Base-by-base conservation (phyloP, 1,140 invertebrate genomes). In the Psilanteris sp. region DNA sequence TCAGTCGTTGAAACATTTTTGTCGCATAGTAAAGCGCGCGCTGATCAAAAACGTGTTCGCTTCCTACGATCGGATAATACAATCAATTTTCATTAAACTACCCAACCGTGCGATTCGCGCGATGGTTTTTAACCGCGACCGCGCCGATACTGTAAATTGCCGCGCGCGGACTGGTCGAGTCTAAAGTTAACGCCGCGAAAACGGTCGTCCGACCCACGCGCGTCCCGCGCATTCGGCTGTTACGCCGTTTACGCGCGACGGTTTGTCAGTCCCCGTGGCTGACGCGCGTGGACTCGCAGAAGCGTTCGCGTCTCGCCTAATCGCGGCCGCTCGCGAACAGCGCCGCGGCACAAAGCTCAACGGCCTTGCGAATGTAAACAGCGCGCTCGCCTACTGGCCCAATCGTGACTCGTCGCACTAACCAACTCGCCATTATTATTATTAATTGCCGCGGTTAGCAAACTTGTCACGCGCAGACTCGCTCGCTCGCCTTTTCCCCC, bases 321-420 rank as follows among this genome's bases (percentile, higher is more conserved):
- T n/a, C n/a, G n/a, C n/a, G n/a, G n/a, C n/a, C n/a, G n/a, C n/a
- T n/a, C n/a, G n/a, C n/a, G n/a, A n/a, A n/a, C n/a, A n/a, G n/a
- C n/a, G n/a, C n/a, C n/a, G n/a, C n/a, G n/a, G 14, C 31, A 31
- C 3, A 9, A 27, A 48, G 55, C 14, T 37, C 34, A 27, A 34
- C 72, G 81, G 57, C 81, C 81, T 82, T 83, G 81, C 70, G 54
- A 76, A 71, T 70, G 70, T 73, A 62, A 78, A 50, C 52, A 76
- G 62, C 67, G 70, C 77, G 80, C 34, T 44, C 48, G 75, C 72
- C 59, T 50, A 34, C 41, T 81, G 78, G 77, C 81, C 79, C 46
- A 81, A 80, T 82, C 82, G 24, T 68, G 41, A 36, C 70, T 22
- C 31, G 57, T 48, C 59, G 39, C 52, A 59, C 3, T 1, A 41